Evolutionary conservation across 2,888 invertebrate genomes (phyloP), one percentile per base, ranked within the genome.

Genomic region (Eristalinus sepulchralis): DNA sequence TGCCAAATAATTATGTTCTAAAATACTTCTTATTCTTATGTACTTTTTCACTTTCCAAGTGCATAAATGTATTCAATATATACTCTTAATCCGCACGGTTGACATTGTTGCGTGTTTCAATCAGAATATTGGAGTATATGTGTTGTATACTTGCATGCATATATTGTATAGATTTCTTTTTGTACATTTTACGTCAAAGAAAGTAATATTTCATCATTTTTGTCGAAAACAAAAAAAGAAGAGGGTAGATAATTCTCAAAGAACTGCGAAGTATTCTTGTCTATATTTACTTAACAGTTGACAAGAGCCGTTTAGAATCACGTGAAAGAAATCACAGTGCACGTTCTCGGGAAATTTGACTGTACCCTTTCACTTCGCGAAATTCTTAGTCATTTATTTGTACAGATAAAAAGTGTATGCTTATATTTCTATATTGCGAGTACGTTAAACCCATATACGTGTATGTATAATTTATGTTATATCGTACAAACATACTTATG

Each of bases 201-300:
- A 62, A 6, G 66, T 62, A n/a, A 33, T 64, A 64, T 78, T 78
- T 78, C 70, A 77, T 77, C 70, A 71, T 64, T 62, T 39, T 78
- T 64, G 17, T 70, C 3, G 11, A 66, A 57, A 63, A 68, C 47
- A 34, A 10, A 27, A 59, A 27, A 59, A 64, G 4, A 63, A 62
- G n/a, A n/a, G n/a, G n/a, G n/a, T n/a, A n/a, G 20, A 39, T 27
- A 60, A 53, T 17, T 36, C 9, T 11, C 13, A 39, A 59, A 76
- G 53, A 66, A 67, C 22, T 68, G 55, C 77, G 27, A 60, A 59
- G 66, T 76, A 67, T 53, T 63, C 34, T 63, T 70, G 22, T 78
- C 63, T 78, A 63, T 77, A 77, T 71, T 71, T 39, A 64, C 22
- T 57, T 71, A 57, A 31, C 31, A 55, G 34, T 17, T 20, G 17